Conservation (phyloP, 2,797 vertebrate species). For the Selene dorsalis region DNA sequence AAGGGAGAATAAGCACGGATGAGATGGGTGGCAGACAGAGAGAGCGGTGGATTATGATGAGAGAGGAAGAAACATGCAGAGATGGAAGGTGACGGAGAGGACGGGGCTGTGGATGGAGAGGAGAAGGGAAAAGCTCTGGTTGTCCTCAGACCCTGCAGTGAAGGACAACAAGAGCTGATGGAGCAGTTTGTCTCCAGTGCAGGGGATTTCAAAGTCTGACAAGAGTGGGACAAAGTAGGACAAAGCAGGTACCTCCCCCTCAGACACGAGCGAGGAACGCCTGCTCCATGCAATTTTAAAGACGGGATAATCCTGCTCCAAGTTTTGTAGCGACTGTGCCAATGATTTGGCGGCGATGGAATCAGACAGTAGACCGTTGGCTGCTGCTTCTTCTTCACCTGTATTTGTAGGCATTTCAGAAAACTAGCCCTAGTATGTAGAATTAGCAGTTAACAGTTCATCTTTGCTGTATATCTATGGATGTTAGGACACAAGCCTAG, state of each 20-base stretch:
- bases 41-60: slow-evolving; percentile 17
- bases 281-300: not conserved
- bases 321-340: not conserved
- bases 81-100: slow-evolving; percentile 30
- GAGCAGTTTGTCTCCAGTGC: not conserved
- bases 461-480: not conserved
- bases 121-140: not conserved
- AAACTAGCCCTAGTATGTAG: not conserved
- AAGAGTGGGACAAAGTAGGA: not conserved
- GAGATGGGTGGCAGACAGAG: slow-evolving; percentile 8
- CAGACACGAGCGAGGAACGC: not conserved
- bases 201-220: not conserved
- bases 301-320: not conserved
- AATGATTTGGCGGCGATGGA: not conserved
- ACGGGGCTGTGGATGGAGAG: not conserved
- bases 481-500: not conserved
- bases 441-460: not conserved
- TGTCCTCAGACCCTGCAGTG: not conserved
- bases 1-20: not conserved
- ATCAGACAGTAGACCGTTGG: not conserved
- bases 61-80: not conserved
- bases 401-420: not conserved
- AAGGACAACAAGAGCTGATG: not conserved
- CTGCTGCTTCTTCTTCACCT: too few species aligned
- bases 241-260: not conserved